Evolutionary conservation across 2,888 invertebrate species (phyloP).

Genomic region (Elysia crispata): DNA sequence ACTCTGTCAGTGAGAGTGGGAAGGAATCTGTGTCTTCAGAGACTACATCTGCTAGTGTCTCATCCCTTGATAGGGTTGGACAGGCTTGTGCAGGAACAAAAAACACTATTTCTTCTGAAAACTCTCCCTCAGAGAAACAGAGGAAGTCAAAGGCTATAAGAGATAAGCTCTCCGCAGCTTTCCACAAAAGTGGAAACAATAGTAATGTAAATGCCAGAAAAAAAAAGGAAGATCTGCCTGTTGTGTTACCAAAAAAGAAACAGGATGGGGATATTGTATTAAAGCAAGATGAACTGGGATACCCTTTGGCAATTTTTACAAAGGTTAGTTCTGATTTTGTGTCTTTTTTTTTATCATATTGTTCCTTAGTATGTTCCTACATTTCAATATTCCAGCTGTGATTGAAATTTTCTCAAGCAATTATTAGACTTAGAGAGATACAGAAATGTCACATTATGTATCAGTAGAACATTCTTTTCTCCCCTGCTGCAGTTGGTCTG

Average conservation of each 20-base stretch:
- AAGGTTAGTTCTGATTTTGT: constrained; percentile 79
- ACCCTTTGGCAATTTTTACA: constrained; percentile 91
- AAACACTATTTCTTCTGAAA: constrained; percentile 17
- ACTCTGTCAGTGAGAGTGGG: constrained; percentile 36
- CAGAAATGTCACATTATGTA: no score
- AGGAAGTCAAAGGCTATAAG: constrained; percentile 55
- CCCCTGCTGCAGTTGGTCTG: no score
- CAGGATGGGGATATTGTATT: constrained; percentile 56
- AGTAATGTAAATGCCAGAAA: constrained; percentile 45
- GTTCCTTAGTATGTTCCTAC: no score
- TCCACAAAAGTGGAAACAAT: constrained; percentile 54
- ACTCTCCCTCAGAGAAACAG: constrained; percentile 21
- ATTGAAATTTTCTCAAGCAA: no score
- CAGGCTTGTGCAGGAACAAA: not conserved
- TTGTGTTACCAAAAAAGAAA: constrained; percentile 2
- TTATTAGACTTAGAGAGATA: no score
- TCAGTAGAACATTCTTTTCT: no score
- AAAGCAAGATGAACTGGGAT: constrained; percentile 85
- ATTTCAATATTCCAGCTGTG: no score
- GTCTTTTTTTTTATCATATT: no score
- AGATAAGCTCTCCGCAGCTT: constrained; percentile 63
- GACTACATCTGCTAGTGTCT: constrained; percentile 11
- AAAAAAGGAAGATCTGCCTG: constrained; percentile 19
- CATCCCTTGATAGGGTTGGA: constrained; percentile 9
- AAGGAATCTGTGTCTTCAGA: constrained; percentile 42